Percentiles rank a stretch among this genome's conserved stretches.
Conservation (phyloP, 2,888 invertebrate genomes). For the Idaea biselata region DNA sequence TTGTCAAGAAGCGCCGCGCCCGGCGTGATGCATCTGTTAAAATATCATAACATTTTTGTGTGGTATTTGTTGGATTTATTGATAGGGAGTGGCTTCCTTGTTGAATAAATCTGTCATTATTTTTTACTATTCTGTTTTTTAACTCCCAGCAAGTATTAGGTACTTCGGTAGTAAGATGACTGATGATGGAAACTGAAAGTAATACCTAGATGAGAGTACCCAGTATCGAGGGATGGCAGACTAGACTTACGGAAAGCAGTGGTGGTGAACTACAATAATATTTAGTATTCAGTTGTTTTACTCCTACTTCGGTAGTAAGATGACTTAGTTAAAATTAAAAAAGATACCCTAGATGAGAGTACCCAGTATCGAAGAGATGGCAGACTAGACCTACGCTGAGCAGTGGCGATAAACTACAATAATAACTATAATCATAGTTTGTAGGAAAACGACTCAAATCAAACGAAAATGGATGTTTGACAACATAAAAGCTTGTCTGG, state of each 20-base stretch:
- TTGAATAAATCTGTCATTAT: conserved; percentile 23
- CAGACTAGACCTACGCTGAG: too few relatives aligned
- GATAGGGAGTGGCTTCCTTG: conserved; percentile 14
- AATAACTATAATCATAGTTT: not conserved
- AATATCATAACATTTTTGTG: conserved; percentile 29
- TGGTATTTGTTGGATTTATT: conserved; percentile 17
- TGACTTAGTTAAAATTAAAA: not conserved
- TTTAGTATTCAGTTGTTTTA: too few relatives aligned
- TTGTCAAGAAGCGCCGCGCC: conserved; percentile 42
- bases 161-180: too few relatives aligned
- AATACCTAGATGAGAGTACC: too few relatives aligned
- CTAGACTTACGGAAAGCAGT: not conserved
- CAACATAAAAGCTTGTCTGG: not conserved
- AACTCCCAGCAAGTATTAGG: too few relatives aligned
- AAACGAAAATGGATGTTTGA: not conserved
- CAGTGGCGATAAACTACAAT: not conserved
- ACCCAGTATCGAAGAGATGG: too few relatives aligned
- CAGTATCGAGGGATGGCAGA: too few relatives aligned
- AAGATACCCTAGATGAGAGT: not conserved
- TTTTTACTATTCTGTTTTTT: conserved; percentile 3
- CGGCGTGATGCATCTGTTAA: conserved; percentile 53
- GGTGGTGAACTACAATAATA: not conserved
- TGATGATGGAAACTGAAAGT: not conserved
- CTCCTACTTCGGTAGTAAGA: too few relatives aligned
- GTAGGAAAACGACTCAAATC: not conserved